Percentiles rank a stretch among this genome's conserved stretches.
phyloP scores from a whole-genome alignment of 2,797 vertebrate species.

The Brachymystax lenok region DNA sequence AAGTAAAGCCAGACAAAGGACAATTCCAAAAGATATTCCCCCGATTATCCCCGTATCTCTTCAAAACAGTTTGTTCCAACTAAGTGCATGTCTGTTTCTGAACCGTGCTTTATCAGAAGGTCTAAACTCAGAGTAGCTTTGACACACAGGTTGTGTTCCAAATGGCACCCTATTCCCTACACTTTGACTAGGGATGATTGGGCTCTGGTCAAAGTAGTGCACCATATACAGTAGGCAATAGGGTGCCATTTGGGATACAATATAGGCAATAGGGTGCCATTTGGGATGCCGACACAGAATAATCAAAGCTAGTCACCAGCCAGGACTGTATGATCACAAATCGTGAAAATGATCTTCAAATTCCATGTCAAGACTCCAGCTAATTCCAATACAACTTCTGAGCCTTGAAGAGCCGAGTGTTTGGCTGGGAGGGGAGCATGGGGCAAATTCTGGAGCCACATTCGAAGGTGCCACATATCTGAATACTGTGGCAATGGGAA shows the following conservation, averaged over 20 bases:
- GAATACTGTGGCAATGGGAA: conserved; percentile 44
- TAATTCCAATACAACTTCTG: conserved; percentile 69
- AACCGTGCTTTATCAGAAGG: conserved; percentile 12
- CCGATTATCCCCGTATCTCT: conserved; percentile 28
- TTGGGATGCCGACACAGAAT: not conserved
- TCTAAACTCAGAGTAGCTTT: not conserved
- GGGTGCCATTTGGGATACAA: not conserved
- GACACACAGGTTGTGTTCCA: not conserved
- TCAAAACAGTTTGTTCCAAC: conserved; percentile 34
- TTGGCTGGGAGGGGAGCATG: not conserved
- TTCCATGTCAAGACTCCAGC: conserved; percentile 65
- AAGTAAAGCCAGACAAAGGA: not conserved
- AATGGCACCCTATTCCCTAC: not conserved
- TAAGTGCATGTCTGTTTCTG: conserved; percentile 15
- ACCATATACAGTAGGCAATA: conserved; percentile 24
- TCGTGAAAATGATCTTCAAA: conserved; percentile 59
- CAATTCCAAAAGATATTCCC: not conserved
- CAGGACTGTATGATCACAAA: conserved; percentile 28
- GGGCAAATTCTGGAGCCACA: conserved; percentile 46
- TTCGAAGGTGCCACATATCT: conserved; percentile 49
- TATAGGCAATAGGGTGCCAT: conserved; percentile 22
- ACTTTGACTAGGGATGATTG: not conserved
- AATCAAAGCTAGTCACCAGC: conserved; percentile 39
- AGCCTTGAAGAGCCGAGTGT: conserved; percentile 38
- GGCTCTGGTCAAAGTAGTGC: not conserved